Conservation (phyloP, 53 echinoderm and acorn worm species). For the Arbacia lixula region DNA sequence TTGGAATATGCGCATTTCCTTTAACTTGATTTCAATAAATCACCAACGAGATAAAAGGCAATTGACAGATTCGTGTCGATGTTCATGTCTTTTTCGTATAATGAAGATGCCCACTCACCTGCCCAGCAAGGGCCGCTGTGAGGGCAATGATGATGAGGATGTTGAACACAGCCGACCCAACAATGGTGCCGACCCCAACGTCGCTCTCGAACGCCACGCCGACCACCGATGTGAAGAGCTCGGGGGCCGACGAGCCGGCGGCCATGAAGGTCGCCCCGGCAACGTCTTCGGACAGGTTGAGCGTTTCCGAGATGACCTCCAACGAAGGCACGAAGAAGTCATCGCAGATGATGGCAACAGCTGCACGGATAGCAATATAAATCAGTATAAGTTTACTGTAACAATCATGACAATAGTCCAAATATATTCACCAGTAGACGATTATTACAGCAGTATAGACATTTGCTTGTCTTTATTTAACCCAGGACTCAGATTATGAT, state of each 20-base stretch:
- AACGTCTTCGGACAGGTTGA: slow-evolving; percentile 97
- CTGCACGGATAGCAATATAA: too few species aligned
- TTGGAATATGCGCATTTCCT: too few species aligned
- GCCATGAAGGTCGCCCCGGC: slow-evolving; percentile 99
- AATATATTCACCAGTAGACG: too few species aligned
- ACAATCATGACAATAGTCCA: too few species aligned
- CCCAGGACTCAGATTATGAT: too few species aligned
- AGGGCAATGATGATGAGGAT: slow-evolving; percentile 97
- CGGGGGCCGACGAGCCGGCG: slow-evolving; percentile 96
- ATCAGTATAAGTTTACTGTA: background rate
- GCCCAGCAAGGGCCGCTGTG: slow-evolving; percentile 90
- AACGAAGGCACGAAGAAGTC: slow-evolving; percentile 99
- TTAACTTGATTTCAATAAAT: too few species aligned
- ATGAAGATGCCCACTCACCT: too few species aligned
- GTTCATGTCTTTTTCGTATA: too few species aligned
- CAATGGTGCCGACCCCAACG: slow-evolving; percentile 97
- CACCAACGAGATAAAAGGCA: too few species aligned
- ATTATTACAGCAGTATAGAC: too few species aligned
- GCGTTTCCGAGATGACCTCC: slow-evolving; percentile 96
- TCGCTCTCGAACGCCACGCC: slow-evolving; percentile 91
- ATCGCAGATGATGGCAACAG: slow-evolving; percentile 95
- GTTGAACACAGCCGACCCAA: slow-evolving; percentile 99
- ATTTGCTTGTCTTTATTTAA: too few species aligned
- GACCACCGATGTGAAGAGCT: slow-evolving; percentile 92
- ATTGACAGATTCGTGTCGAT: too few species aligned